phyloP scores from a whole-genome alignment of 2,888 invertebrate species.

The Notocelia uddmanniana region DNA sequence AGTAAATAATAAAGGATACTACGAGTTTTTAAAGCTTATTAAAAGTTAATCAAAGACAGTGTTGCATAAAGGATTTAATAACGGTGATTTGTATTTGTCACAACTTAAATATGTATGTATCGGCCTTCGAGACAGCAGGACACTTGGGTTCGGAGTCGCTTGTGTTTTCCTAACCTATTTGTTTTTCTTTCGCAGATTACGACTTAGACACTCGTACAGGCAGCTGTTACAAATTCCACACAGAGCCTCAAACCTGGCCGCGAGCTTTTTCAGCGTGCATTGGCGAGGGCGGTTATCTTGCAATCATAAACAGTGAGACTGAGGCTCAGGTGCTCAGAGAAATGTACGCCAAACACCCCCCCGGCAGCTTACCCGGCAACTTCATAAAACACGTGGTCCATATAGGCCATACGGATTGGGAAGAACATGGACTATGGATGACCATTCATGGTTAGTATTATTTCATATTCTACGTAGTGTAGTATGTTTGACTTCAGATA shows the following conservation, averaged over 20 bases:
- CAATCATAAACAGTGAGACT: constrained; percentile 51
- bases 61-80: no score
- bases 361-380: constrained; percentile 36
- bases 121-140: no score
- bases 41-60: no score
- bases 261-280: constrained; percentile 51
- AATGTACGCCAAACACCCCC: constrained; percentile 47
- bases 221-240: constrained; percentile 56
- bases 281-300: constrained; percentile 53
- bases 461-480: no score
- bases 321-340: constrained; percentile 54
- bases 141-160: no score
- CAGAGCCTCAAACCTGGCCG: constrained; percentile 48
- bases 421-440: constrained; percentile 51
- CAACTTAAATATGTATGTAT: no score
- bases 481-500: no score
- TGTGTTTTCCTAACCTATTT: no score
- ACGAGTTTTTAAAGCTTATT: no score
- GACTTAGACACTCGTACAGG: constrained; percentile 49
- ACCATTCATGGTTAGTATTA: constrained; percentile 56
- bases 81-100: no score
- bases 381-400: constrained; percentile 48
- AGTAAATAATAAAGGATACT: no score
- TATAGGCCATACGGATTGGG: constrained; percentile 57
- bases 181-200: constrained; percentile 47